phyloP scores from a whole-genome alignment of 30 jellyfish, hydroid and myxozoan genomes.

The Rhopilema esculentum region DNA sequence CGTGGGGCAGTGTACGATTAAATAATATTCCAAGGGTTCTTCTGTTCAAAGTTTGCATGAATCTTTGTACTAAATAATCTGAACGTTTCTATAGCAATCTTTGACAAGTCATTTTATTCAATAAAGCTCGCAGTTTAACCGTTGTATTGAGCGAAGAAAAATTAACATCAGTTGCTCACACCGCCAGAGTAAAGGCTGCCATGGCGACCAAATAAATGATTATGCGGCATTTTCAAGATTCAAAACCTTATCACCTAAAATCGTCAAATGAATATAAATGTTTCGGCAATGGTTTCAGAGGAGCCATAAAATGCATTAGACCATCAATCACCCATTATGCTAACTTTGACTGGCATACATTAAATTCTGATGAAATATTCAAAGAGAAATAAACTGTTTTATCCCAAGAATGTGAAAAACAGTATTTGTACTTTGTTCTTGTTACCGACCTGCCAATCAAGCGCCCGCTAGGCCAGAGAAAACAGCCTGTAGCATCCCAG shows the following conservation, averaged over 20 bases:
- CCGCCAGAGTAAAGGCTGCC: not conserved
- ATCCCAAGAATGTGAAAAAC: not conserved
- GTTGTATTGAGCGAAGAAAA: not conserved
- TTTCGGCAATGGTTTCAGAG: not conserved
- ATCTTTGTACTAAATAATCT: not conserved
- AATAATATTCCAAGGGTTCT: not conserved
- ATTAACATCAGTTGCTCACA: not conserved
- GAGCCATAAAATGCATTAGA: not conserved
- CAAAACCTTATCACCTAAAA: not conserved
- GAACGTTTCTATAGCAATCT: not conserved
- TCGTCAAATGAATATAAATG: not conserved
- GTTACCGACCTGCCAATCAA: not conserved
- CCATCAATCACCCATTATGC: not conserved
- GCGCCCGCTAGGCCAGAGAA: not conserved
- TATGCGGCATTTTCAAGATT: not conserved
- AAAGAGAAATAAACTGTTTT: not conserved
- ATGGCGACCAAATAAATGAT: not conserved
- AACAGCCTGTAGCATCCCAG: not conserved
- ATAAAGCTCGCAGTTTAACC: not conserved
- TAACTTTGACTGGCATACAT: not conserved
- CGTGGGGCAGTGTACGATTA: not conserved
- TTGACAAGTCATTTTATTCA: not conserved
- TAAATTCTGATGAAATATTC: not conserved
- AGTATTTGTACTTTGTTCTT: not conserved
- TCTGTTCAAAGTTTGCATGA: not conserved